phyloP scores from a whole-genome alignment of 2,113 vertebrate species.

The Ciconia maguari region DNA sequence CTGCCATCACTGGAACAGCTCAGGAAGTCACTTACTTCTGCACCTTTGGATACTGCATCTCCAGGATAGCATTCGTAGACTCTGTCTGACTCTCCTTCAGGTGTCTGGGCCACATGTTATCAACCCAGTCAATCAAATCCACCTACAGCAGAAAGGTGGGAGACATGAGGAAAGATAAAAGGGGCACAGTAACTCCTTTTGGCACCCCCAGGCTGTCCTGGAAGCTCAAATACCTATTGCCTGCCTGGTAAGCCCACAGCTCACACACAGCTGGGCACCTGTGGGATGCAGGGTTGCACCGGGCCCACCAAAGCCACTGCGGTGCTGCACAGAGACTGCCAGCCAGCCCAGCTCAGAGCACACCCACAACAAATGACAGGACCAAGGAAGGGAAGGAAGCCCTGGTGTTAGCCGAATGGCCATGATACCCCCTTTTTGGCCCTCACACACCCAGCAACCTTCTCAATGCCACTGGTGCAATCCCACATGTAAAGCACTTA shows the following conservation, averaged over 20 bases:
- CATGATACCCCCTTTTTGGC: background rate
- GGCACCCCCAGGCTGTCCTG: background rate
- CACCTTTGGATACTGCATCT: conserved; percentile 99
- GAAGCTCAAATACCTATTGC: background rate
- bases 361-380: rapidly evolving
- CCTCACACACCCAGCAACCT: background rate
- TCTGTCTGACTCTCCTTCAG: conserved; percentile 96
- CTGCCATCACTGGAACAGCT: background rate
- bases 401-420: background rate
- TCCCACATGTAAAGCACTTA: background rate
- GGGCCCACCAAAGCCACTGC: background rate
- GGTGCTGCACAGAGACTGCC: background rate
- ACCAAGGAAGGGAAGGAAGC: background rate
- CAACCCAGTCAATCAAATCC: conserved; percentile 98
- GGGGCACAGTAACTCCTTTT: background rate
- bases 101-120: conserved; percentile 99
- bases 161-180: background rate
- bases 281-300: background rate
- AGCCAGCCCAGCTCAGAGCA: background rate
- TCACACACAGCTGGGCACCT: rapidly evolving
- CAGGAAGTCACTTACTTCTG: conserved; percentile 85
- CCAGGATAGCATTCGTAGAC: conserved; percentile 94
- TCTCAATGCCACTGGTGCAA: background rate
- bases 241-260: background rate
- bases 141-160: conserved; percentile 76